Base-by-base conservation (phyloP, 2,113 vertebrate genomes). In the Eidolon helvum region DNA sequence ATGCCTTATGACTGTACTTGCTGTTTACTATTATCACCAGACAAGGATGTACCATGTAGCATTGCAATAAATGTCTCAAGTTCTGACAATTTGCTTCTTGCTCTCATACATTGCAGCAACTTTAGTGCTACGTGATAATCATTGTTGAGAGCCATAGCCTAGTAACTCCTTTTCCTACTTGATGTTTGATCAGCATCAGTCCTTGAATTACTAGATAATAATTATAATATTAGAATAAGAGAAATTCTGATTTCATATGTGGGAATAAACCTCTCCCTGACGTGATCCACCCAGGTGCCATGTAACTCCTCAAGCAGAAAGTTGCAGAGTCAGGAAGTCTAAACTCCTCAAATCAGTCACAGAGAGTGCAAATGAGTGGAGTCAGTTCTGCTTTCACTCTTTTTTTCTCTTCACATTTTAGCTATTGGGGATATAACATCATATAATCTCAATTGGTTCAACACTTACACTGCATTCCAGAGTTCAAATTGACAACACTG, bases 311-410 rank as follows among this genome's bases (percentile, higher is more conserved):
- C 14, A 68, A 83, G 14, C 1, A 69, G 59, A 84, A 92, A 28
- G 4, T 2, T 83, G 21, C 6, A 90, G 5, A 7, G 2, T n/a
- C 24, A 55, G 21, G 18, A 72, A 35, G 15, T 9, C 45, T 82
- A 19, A 55, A 65, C 24, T 43, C 83, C 18, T 90, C 10, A 18
- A 35, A 33, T 35, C 4, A 2, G 4, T 69, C 24, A 87, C 16
- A 59, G 19, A 93, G 11, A n/a, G 15, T 69, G 15, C 33, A 43
- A 80, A 63, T 18, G 2, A 68, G 11, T 30, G 3, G 9, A 40
- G 2, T n/a, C 7, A 24, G 9, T 61, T 0, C 14, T 74, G 68
- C 19, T 63, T 50, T 66, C 0, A 21, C 1, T 7, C 5, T 2
- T 30, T 72, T 61, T 48, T 63, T 1, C 21, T n/a, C 78, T 57